Conservation (phyloP, 2,113 vertebrate species). For the Chitala chitala region DNA sequence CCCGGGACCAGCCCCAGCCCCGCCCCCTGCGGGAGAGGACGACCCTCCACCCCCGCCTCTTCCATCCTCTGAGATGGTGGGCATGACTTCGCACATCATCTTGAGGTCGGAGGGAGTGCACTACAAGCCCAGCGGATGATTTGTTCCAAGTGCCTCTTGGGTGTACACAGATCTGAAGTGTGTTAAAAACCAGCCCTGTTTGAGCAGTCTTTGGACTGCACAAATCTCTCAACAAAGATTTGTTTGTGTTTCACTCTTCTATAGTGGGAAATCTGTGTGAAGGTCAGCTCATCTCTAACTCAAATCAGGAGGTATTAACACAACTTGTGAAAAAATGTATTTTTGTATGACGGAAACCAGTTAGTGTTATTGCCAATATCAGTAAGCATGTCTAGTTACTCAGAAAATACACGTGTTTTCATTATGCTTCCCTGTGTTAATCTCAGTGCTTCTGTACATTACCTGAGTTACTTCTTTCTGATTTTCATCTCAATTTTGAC, state of each 20-base stretch:
- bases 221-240: constrained; percentile 17
- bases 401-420: not conserved
- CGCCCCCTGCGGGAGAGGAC: constrained; percentile 60
- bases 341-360: no score
- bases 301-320: not conserved
- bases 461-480: not conserved
- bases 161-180: constrained; percentile 17
- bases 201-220: constrained; percentile 21
- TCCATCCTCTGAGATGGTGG: constrained; percentile 87
- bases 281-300: constrained; percentile 11
- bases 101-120: constrained; percentile 46
- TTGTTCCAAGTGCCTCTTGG: not conserved
- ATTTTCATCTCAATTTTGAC: not conserved
- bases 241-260: not conserved
- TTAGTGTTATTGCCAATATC: not conserved
- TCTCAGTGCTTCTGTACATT: no score
- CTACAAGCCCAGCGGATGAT: constrained; percentile 4
- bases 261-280: not conserved
- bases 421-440: not conserved
- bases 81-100: constrained; percentile 98
- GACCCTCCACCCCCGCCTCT: constrained; percentile 72
- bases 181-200: constrained; percentile 18
- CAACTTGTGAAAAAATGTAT: not conserved
- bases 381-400: constrained; percentile 3
- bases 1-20: constrained; percentile 61